Percentiles rank a stretch among this genome's conserved stretches.
These are phyloP conservation scores for Falco cherrug DNA, from an alignment of 2,797 vertebrate species.

Conservation along the genomic window DNA sequence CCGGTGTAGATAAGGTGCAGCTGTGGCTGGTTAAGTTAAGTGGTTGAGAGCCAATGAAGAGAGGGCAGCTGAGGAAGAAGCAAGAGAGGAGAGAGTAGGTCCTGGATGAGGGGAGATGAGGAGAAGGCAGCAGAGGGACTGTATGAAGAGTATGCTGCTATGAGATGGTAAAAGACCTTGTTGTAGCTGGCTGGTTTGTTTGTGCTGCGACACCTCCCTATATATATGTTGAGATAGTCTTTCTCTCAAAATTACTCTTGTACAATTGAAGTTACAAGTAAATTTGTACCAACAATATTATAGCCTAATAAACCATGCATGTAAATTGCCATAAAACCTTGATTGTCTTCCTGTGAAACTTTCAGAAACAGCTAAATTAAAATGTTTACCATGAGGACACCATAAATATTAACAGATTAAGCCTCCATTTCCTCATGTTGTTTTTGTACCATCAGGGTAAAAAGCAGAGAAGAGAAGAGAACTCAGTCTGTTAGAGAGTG, in stretches of 20 bases:
- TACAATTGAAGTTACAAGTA: background rate
- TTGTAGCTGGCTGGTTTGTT: too few species aligned
- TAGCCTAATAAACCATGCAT: background rate
- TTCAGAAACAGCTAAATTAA: background rate
- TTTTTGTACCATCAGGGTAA: background rate
- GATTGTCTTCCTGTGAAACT: background rate
- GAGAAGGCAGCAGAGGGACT: too few species aligned
- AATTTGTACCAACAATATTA: background rate
- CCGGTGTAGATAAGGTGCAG: too few species aligned
- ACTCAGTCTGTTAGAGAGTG: background rate
- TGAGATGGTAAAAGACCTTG: too few species aligned
- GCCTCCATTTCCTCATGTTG: background rate
- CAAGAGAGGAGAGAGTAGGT: too few species aligned
- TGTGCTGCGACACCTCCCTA: too few species aligned
- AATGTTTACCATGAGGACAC: background rate
- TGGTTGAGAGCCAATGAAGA: too few species aligned
- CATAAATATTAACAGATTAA: background rate
- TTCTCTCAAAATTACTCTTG: background rate
- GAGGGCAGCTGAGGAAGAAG: too few species aligned
- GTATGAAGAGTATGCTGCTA: too few species aligned
- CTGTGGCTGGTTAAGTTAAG: too few species aligned
- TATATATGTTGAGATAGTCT: background rate
- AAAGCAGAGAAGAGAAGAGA: background rate
- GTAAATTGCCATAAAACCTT: background rate
- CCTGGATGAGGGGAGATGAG: too few species aligned